These are phyloP conservation scores for Bubo bubo DNA, from an alignment of 2,113 vertebrate genomes.

Conservation along the genomic window DNA sequence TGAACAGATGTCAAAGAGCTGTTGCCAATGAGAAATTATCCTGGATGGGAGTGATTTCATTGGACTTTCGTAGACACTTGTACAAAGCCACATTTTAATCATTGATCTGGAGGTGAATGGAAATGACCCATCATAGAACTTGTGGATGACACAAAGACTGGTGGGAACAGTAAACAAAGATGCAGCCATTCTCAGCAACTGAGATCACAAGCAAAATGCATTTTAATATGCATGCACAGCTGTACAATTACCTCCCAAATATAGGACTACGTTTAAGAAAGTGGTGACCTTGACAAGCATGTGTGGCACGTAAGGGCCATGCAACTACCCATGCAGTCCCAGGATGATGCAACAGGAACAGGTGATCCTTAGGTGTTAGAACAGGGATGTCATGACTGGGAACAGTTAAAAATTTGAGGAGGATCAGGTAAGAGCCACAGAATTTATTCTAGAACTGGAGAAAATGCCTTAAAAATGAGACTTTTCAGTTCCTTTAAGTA, in stretches of 20 bases:
- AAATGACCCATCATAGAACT: not conserved
- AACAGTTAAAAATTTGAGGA: not conserved
- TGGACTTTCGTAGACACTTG: not conserved
- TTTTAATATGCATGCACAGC: not conserved
- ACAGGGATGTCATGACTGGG: not conserved
- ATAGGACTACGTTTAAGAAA: not conserved
- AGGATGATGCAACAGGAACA: not conserved
- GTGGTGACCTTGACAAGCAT: not conserved
- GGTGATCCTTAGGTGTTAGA: not conserved
- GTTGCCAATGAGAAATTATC: constrained; percentile 43
- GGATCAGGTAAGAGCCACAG: not conserved
- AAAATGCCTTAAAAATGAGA: not conserved
- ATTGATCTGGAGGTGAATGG: not conserved
- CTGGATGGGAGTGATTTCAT: not conserved
- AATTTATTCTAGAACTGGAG: not conserved
- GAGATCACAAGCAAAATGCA: not conserved
- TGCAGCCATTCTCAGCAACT: not conserved
- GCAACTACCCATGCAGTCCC: not conserved
- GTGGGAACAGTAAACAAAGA: not conserved
- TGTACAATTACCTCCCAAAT: not conserved
- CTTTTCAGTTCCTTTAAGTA: not conserved
- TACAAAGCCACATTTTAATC: constrained; percentile 25
- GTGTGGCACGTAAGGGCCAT: not conserved
- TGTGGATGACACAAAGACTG: not conserved
- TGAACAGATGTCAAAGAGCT: constrained; percentile 44